These are phyloP conservation scores for Percina caprodes DNA, from an alignment of 2,113 vertebrate genomes.

Conservation along the genomic window DNA sequence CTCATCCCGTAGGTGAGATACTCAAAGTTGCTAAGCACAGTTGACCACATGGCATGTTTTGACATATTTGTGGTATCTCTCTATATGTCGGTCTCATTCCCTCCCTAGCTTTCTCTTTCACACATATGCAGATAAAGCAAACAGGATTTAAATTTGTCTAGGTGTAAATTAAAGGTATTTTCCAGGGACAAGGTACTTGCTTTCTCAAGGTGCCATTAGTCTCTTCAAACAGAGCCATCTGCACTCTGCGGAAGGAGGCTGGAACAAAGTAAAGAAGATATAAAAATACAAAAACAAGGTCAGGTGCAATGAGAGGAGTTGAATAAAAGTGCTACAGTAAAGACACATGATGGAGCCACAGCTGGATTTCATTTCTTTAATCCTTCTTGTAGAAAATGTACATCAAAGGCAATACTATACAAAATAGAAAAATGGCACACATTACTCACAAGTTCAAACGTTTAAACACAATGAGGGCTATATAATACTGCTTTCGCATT, in stretches of 20 bases:
- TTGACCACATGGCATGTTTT: slow-evolving; percentile 29
- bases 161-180: slow-evolving; percentile 55
- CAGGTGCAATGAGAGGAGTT: background rate
- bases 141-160: slow-evolving; percentile 43
- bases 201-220: slow-evolving; percentile 58
- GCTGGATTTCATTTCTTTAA: slow-evolving; percentile 69
- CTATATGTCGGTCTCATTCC: slow-evolving; percentile 20
- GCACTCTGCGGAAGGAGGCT: background rate
- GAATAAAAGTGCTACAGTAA: slow-evolving; percentile 2
- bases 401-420: slow-evolving; percentile 77
- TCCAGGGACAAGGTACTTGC: slow-evolving; percentile 16
- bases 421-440: slow-evolving; percentile 81
- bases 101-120: slow-evolving; percentile 7
- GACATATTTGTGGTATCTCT: slow-evolving; percentile 22
- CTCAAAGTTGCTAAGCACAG: slow-evolving; percentile 2
- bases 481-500: slow-evolving; percentile 97
- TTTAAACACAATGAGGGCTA: slow-evolving; percentile 77
- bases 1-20: background rate
- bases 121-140: slow-evolving; percentile 21
- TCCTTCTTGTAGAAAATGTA: slow-evolving; percentile 79
- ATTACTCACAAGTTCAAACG: slow-evolving; percentile 63
- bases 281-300: background rate
- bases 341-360: slow-evolving; percentile 38
- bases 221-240: slow-evolving; percentile 65
- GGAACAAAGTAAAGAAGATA: background rate